These are phyloP conservation scores for Hippoglossus stenolepis DNA, from an alignment of 2,113 vertebrate species.

Conservation along the genomic window DNA sequence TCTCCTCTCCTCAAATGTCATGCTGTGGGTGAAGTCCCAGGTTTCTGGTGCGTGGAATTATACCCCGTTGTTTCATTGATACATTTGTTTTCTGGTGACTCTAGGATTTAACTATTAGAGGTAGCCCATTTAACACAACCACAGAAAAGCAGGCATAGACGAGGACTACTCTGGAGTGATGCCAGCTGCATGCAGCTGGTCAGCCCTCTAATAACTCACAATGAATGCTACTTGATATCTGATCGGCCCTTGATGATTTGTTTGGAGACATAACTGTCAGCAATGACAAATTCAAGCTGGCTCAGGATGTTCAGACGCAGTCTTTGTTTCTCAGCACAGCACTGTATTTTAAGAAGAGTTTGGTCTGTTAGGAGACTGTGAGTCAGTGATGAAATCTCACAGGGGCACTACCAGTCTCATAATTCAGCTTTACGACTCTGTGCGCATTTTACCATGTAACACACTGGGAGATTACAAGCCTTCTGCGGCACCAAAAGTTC, in stretches of 20 bases:
- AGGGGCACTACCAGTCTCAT: background rate
- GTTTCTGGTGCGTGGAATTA: conserved; percentile 7
- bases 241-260: conserved; percentile 22
- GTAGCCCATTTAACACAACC: conserved; percentile 27
- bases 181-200: conserved; percentile 36
- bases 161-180: conserved; percentile 15
- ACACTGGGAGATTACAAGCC: background rate
- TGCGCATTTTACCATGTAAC: background rate
- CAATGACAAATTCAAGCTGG: conserved; percentile 28
- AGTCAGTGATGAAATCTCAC: conserved; percentile 26
- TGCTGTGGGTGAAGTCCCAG: conserved; percentile 17
- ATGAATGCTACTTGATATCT: conserved; percentile 36
- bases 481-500: background rate
- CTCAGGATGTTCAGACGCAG: background rate
- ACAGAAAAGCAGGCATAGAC: conserved; percentile 16
- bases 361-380: conserved; percentile 20
- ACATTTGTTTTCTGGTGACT: conserved; percentile 35
- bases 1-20: conserved; percentile 33
- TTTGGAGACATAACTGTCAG: conserved; percentile 25
- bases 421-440: background rate
- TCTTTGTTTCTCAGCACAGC: background rate
- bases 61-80: conserved; percentile 29
- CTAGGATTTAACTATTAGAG: conserved; percentile 18
- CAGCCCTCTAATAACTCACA: conserved; percentile 22
- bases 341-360: conserved; percentile 27